A percentile compares a stretch with the other conserved stretches of the same genome.
phyloP scores from a whole-genome alignment of 2,797 vertebrate species.

The Rhinophrynus dorsalis region DNA sequence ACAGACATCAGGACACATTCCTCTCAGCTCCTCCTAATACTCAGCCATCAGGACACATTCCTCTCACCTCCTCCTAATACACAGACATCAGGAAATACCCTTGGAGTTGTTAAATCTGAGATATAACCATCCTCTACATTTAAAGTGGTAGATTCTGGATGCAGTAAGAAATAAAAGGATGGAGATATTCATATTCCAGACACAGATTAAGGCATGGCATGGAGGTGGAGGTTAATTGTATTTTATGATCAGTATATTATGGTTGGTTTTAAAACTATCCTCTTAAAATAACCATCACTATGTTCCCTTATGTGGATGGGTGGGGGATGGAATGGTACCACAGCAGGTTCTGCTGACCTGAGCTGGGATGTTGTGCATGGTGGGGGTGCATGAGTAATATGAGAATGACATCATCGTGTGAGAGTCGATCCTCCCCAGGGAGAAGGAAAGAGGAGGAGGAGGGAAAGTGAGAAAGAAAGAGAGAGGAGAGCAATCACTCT shows the following conservation, averaged over 20 bases:
- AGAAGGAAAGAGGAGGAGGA: slow-evolving; percentile 57
- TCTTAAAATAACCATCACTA: neutral
- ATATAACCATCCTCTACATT: neutral
- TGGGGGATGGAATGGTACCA: slow-evolving; percentile 20
- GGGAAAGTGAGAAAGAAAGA: slow-evolving; percentile 51
- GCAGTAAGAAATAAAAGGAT: neutral
- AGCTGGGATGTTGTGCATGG: slow-evolving; percentile 56
- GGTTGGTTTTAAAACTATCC: neutral
- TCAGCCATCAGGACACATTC: too few relatives aligned
- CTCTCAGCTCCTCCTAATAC: too few relatives aligned
- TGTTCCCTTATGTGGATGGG: slow-evolving; percentile 5
- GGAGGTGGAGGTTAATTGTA: neutral
- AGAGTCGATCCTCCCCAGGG: slow-evolving; percentile 57
- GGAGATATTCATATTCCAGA: neutral
- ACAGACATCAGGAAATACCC: too few relatives aligned
- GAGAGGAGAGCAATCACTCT: slow-evolving; percentile 47
- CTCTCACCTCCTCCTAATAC: too few relatives aligned
- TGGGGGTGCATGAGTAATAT: slow-evolving; percentile 62
- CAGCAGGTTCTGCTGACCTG: slow-evolving; percentile 48
- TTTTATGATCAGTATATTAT: neutral
- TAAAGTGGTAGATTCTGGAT: neutral
- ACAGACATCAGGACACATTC: too few relatives aligned
- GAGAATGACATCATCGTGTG: slow-evolving; percentile 83
- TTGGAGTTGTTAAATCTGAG: too few relatives aligned
- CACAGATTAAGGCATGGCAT: neutral